Evolutionary conservation across 2,888 invertebrate species (phyloP), one percentile per base, ranked within the genome.

Genomic region (Eristalis intricaria): DNA sequence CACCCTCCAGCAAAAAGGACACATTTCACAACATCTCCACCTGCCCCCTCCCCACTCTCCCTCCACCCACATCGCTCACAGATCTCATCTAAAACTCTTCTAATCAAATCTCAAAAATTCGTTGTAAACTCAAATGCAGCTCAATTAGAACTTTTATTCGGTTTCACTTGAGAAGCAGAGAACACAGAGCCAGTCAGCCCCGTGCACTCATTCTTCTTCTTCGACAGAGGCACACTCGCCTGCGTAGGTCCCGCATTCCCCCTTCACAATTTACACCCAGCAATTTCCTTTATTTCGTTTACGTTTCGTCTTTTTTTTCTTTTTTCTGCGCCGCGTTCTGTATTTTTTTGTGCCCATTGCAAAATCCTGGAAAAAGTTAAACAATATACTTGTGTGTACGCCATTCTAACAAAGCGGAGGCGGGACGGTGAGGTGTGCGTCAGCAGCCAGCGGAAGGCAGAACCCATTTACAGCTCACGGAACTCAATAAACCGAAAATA

Each of bases 401-500:
- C 68, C 70, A 60, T 64, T 70, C 77, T 65, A 22, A 68, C 69
- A 63, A 69, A 74, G 73, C 15, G 26, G 32, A 68, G 40, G 61
- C 38, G 35, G 29, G 26, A 38, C 32, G 19, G 71, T 23, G 13
- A 23, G 56, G 10, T 8, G 23, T 32, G 29, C 43, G 43, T 43
- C 15, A 61, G 40, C 3, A 32, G 35, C 58, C 3, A 32, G 35
- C 58, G 26, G 70, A 68, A 68, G 71, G 75, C 68, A 58, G 38
- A 87, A 80, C 84, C 87, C 87, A 87, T 87, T 87, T 84, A 87
- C 87, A 84, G 84, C 79, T 79, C 87, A 79, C 74, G 66, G 68
- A 87, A 87, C 87, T 87, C 87, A 87, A 87, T 87, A 87, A 84
- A 87, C 87, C 84, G 87, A 87, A 83, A 87, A 87, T 87, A 87